These are phyloP conservation scores for Bubalus kerabau DNA, from an alignment of 2,113 vertebrate genomes.

Conservation along the genomic window DNA sequence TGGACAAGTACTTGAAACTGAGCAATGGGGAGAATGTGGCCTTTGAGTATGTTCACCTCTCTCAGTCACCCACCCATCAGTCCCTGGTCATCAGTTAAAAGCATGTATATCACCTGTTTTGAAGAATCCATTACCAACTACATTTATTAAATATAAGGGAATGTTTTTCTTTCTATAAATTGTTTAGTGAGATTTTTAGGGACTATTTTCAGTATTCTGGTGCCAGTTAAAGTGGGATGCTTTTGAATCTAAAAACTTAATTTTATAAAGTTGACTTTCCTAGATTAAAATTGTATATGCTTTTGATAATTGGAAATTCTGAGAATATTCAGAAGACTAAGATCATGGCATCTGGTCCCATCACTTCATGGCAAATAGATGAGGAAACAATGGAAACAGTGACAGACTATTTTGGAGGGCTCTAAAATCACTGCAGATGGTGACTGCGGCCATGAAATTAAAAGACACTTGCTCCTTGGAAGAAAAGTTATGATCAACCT, in stretches of 20 bases:
- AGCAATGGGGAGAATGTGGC: constrained; percentile 92
- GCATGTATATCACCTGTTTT: not conserved
- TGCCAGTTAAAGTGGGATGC: constrained; percentile 14
- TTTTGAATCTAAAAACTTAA: constrained; percentile 67
- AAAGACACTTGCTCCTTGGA: not conserved
- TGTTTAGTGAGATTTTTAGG: constrained; percentile 37
- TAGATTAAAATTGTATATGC: constrained; percentile 77
- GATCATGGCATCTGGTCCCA: not conserved
- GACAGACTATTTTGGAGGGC: not conserved
- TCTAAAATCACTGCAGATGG: not conserved
- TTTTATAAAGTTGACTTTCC: constrained; percentile 80
- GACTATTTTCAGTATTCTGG: constrained; percentile 53
- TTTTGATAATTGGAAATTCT: constrained; percentile 72
- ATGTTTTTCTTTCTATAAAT: not conserved
- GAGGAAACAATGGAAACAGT: not conserved
- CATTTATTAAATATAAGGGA: not conserved
- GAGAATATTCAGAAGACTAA: not conserved
- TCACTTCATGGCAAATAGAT: not conserved
- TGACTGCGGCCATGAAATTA: not conserved
- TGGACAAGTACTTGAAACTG: constrained; percentile 94
- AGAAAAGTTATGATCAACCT: not conserved
- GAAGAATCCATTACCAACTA: not conserved
- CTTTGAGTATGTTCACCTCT: constrained; percentile 92
- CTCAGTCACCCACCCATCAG: constrained; percentile 94
- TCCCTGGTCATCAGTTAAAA: constrained; percentile 92